phyloP scores from a whole-genome alignment of 2,113 vertebrate species.

The Strix aluco region DNA sequence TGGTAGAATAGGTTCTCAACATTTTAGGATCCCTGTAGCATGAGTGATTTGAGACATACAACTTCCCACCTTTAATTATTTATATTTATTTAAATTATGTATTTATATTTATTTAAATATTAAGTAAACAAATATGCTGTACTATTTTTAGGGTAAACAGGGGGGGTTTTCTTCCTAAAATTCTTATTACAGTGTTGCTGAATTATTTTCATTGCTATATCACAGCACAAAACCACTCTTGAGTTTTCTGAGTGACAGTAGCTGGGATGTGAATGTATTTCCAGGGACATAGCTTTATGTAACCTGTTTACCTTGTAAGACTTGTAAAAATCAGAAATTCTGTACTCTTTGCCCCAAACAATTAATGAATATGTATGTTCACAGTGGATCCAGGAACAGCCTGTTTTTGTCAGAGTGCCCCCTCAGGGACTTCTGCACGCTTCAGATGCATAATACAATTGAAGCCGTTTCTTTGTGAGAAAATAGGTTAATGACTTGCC shows the following conservation, averaged over 20 bases:
- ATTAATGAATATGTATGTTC: conserved; percentile 57
- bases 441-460: conserved; percentile 58
- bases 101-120: no score
- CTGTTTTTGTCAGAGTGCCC: conserved; percentile 53
- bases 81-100: neutral
- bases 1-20: neutral
- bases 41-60: neutral
- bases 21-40: neutral
- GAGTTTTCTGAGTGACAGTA: neutral
- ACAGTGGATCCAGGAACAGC: conserved; percentile 47
- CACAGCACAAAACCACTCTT: neutral
- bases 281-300: conserved; percentile 15
- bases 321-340: conserved; percentile 47
- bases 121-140: neutral
- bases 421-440: conserved; percentile 40
- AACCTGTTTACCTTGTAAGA: conserved; percentile 41
- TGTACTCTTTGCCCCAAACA: conserved; percentile 40
- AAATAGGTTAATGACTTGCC: conserved; percentile 69
- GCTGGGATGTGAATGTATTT: neutral
- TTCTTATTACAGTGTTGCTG: neutral
- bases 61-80: neutral
- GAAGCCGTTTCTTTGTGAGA: conserved; percentile 54
- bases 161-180: neutral
- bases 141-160: neutral
- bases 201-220: neutral